Evolutionary conservation across 2,888 invertebrate genomes (phyloP).

Genomic region (Lottia gigantea): DNA sequence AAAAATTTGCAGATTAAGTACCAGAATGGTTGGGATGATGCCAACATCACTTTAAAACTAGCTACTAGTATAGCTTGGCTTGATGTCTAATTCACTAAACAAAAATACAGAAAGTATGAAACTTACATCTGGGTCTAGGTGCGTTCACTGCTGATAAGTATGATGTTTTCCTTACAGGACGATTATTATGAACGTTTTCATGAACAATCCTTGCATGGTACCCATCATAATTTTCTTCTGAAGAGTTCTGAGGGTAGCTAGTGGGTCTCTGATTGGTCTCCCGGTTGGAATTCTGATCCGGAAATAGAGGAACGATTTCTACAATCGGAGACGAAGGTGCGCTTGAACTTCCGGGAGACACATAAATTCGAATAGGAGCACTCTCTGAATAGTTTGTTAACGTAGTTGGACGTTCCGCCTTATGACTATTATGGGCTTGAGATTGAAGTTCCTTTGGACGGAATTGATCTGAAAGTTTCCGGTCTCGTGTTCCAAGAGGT

Average conservation of each 20-base stretch:
- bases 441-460: conserved; percentile 32
- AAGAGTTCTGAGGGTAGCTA: conserved; percentile 22
- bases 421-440: conserved; percentile 31
- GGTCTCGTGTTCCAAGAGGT: conserved; percentile 14
- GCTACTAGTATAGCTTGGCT: too few species aligned
- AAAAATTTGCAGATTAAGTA: too few species aligned
- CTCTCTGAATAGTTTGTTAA: conserved; percentile 34
- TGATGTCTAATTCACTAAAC: too few species aligned
- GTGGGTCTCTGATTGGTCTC: conserved; percentile 19
- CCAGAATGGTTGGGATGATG: too few species aligned
- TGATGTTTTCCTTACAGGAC: conserved; percentile 61
- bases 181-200: conserved; percentile 20
- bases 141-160: conserved; percentile 63
- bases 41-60: too few species aligned
- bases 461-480: conserved; percentile 32
- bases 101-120: not conserved
- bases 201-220: conserved; percentile 17
- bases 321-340: conserved; percentile 47
- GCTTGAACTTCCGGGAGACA: conserved; percentile 49
- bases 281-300: conserved; percentile 16
- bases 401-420: conserved; percentile 29
- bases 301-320: conserved; percentile 47
- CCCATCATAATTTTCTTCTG: conserved; percentile 21
- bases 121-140: conserved; percentile 50
- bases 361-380: conserved; percentile 50